Percentiles rank a stretch among this genome's conserved stretches.
phyloP scores from a whole-genome alignment of 2,113 vertebrate species.

The Pogona vitticeps region DNA sequence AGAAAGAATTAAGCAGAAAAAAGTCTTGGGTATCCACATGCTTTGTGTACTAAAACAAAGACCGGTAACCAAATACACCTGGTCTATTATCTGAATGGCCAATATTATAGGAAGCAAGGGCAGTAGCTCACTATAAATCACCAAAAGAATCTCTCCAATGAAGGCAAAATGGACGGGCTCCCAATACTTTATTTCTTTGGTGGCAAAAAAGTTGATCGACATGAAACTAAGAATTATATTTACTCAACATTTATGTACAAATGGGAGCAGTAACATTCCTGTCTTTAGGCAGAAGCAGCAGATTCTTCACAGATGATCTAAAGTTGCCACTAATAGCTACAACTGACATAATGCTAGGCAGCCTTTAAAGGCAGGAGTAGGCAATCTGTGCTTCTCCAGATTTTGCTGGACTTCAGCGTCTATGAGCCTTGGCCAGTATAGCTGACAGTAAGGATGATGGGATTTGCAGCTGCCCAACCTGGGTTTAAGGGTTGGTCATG shows the following conservation, averaged over 20 bases:
- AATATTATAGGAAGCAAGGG: slow-evolving; percentile 16
- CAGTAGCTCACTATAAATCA: not conserved
- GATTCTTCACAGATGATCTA: not conserved
- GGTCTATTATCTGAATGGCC: slow-evolving; percentile 19
- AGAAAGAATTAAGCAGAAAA: slow-evolving; percentile 34
- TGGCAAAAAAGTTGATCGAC: not conserved
- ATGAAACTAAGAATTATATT: not conserved
- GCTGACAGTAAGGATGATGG: too few species aligned
- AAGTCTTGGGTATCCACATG: too few species aligned
- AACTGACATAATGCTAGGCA: not conserved
- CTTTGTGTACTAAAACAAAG: slow-evolving; percentile 20
- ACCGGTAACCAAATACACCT: slow-evolving; percentile 40
- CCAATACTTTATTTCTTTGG: not conserved
- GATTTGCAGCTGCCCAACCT: not conserved
- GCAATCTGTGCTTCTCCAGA: too few species aligned
- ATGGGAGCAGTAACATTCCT: not conserved
- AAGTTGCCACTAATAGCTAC: not conserved
- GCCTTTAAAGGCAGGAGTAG: too few species aligned
- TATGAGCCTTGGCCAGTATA: too few species aligned
- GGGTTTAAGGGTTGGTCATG: not conserved
- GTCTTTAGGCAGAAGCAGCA: too few species aligned
- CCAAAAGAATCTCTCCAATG: slow-evolving; percentile 1
- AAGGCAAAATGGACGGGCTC: not conserved
- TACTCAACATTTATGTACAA: not conserved
- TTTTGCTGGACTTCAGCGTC: too few species aligned